Evolutionary conservation across 2,888 invertebrate genomes (phyloP).

Genomic region (Latrodectus elegans): DNA sequence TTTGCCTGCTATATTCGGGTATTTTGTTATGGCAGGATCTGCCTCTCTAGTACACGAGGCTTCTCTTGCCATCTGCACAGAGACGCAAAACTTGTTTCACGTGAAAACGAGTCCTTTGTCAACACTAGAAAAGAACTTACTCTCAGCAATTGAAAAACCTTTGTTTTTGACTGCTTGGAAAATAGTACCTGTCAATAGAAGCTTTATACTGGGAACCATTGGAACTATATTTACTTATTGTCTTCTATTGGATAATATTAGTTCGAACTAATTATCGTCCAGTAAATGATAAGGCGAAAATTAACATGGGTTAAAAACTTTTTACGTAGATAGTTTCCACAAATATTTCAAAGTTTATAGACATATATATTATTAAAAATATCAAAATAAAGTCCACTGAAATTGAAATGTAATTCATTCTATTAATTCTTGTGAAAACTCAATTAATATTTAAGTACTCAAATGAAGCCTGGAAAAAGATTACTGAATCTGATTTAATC

Average conservation of each 20-base stretch:
- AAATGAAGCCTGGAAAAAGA: too few species aligned
- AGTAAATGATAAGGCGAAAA: too few species aligned
- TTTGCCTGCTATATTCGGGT: neutral
- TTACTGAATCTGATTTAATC: too few species aligned
- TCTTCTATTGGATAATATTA: constrained; percentile 7
- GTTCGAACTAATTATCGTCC: too few species aligned
- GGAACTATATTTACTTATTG: constrained; percentile 25
- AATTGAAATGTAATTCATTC: too few species aligned
- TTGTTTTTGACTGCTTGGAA: constrained; percentile 18
- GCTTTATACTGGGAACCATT: constrained; percentile 7
- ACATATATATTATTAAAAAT: too few species aligned
- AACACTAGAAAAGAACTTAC: neutral
- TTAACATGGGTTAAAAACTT: too few species aligned
- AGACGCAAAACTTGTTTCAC: neutral
- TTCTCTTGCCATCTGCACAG: neutral
- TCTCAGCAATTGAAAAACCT: neutral
- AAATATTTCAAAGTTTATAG: too few species aligned
- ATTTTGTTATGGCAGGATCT: neutral
- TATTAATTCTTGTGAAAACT: too few species aligned
- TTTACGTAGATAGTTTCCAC: too few species aligned
- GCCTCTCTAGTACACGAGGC: constrained; percentile 9
- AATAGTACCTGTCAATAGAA: constrained; percentile 19
- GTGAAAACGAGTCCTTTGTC: neutral
- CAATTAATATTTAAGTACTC: too few species aligned
- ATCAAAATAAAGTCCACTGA: too few species aligned